Percentiles rank a stretch among this genome's conserved stretches.
Evolutionary conservation across 2,888 invertebrate species (phyloP).

Genomic region (Rhogogaster chlorosoma): DNA sequence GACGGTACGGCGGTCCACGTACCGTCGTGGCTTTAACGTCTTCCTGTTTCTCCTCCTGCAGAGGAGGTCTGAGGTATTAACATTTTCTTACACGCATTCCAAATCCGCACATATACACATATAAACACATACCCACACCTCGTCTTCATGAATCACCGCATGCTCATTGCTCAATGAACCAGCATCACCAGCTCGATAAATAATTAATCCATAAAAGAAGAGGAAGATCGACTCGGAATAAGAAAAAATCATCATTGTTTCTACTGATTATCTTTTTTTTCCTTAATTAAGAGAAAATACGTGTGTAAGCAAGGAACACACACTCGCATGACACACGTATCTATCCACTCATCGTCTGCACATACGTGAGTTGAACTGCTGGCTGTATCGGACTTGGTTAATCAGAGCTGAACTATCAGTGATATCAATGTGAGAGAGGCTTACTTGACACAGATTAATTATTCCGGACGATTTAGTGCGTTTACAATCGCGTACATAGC

Average conservation of each 20-base stretch:
- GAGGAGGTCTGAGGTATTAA: slow-evolving; percentile 26
- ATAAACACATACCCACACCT: not conserved
- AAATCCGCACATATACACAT: not conserved
- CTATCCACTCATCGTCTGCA: not conserved
- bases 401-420: slow-evolving; percentile 74
- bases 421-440: slow-evolving; percentile 66
- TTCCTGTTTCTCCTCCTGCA: slow-evolving; percentile 53
- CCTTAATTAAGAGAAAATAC: slow-evolving; percentile 70
- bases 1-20: slow-evolving; percentile 50
- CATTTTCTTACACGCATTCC: slow-evolving; percentile 58
- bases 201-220: too few species aligned
- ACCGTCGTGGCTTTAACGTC: slow-evolving; percentile 55
- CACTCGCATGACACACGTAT: not conserved
- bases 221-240: too few species aligned
- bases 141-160: not conserved
- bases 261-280: slow-evolving; percentile 54
- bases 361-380: slow-evolving; percentile 25
- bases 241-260: not conserved
- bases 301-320: slow-evolving; percentile 1
- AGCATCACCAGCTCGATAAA: not conserved
- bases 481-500: not conserved
- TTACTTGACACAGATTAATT: slow-evolving; percentile 63
- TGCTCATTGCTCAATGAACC: not conserved
- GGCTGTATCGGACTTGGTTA: slow-evolving; percentile 57
- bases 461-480: not conserved